Evolutionary conservation across 2,113 vertebrate species (phyloP), one percentile per base, ranked within the genome.

Genomic region (Melanostigma gelatinosum): DNA sequence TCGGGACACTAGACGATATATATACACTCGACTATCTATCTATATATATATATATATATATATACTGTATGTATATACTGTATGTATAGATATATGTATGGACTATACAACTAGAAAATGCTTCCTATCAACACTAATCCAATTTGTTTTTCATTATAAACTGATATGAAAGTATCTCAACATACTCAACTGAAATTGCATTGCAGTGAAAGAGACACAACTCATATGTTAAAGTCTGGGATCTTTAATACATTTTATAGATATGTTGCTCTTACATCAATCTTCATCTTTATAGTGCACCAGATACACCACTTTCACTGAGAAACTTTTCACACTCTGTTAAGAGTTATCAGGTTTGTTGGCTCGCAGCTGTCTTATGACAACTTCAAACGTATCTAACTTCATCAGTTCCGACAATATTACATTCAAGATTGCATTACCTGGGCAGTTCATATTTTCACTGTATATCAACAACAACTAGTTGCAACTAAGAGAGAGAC

Each of bases 51-150:
- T 52, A 22, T 4, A 22, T 50, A 50, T 20, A 50, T 18, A 20
- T 16, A 18, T 20, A 18, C n/a, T n/a, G n/a, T 18, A 48, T 48
- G 18, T 3, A 16, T 15, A 48, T 15, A 42, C 9, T 9, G 42
- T 50, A 50, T 34, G 3, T 8, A 42, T 8, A 42, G 12, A 46
- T 4, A 16, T 16, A 13, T 46, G 52, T 12, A 24, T 55, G 3
- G 48, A 22, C 48, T 52, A 20, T 52, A 8, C 20, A 8, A 24
- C 10, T 57, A 13, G 50, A 75, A 78, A 40, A 46, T 22, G 10
- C 44, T 42, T 38, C 20, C 34, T 18, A 64, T 76, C 48, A 57
- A 68, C 62, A 50, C 42, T 80, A 69, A 87, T 75, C 60, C n/a
- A 54, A 24, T 77, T 38, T 72, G 40, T 36, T 32, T 46, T 50